Evolutionary conservation across 2,113 vertebrate species (phyloP), one percentile per base, ranked within the genome.

Genomic region (Carollia perspicillata): DNA sequence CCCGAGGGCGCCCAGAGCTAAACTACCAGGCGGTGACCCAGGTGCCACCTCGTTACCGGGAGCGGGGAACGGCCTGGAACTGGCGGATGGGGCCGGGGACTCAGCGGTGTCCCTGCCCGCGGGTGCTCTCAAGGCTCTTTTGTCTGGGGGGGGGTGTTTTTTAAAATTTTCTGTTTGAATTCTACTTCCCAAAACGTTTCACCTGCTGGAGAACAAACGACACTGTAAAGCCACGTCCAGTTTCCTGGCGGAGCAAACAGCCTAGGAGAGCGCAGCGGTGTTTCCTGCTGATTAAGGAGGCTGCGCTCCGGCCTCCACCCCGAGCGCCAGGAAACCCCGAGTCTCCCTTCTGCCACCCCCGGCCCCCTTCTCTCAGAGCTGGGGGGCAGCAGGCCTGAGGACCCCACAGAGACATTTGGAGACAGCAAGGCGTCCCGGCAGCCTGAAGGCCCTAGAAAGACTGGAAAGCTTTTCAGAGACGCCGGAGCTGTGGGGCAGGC

Each of bases 251-350:
- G 0, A 66, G 80, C 88, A 40, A 69, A 60, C 80, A 74, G 83
- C 28, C 23, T 12, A 0, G 42, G 55, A 49, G 93, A 63, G 28
- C n/a, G 20, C 42, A 26, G 84, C 5, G 1, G 85, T 18, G 90
- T n/a, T 93, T 85, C 94, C 95, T 95, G 97, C 51, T 55, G 90
- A 90, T 74, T 71, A 51, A 95, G 68, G 79, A 17, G 55, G 81
- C 77, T 6, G 55, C 1, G 58, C 33, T 20, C 1, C 3, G 66
- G 18, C 86, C 90, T 86, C 49, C 53, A 5, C 9, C 89, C 3
- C 6, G 9, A 74, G 94, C 93, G 6, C 72, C 44, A 28, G 89
- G 77, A 93, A 55, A 63, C 30, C n/a, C 74, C 28, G 6, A 16
- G 37, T 26, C 80, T 84, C 37, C 71, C 4, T 33, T 20, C 10